Conservation (phyloP, 2,797 vertebrate genomes). For the Thunnus albacares region DNA sequence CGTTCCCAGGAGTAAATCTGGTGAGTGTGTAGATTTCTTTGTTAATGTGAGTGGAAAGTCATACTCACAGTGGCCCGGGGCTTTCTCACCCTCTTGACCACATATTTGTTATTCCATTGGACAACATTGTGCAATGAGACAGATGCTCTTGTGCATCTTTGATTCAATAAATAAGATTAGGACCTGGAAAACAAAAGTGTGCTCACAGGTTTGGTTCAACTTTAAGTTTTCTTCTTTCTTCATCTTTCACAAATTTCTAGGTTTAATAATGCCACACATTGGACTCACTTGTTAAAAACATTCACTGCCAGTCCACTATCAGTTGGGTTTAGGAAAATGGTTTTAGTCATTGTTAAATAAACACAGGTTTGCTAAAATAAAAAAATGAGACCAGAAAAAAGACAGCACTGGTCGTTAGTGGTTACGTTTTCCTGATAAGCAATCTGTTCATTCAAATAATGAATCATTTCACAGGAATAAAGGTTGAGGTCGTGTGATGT, state of each 20-base stretch:
- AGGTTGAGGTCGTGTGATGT: background rate
- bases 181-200: background rate
- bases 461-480: no score
- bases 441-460: no score
- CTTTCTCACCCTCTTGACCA: conserved; percentile 29
- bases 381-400: conserved; percentile 4
- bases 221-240: background rate
- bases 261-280: background rate
- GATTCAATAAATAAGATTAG: conserved; percentile 30
- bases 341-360: no score
- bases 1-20: conserved; percentile 25
- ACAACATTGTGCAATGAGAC: conserved; percentile 2
- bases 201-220: background rate
- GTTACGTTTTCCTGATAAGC: no score
- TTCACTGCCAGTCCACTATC: background rate
- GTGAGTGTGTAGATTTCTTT: conserved; percentile 40
- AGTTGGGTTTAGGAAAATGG: background rate
- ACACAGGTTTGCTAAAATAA: background rate
- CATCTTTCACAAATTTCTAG: background rate
- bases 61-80: background rate
- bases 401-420: background rate
- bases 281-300: background rate
- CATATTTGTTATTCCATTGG: conserved; percentile 1
- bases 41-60: conserved; percentile 43
- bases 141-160: background rate